Evolutionary conservation across 2,888 invertebrate species (phyloP), one percentile per base, ranked within the genome.

Genomic region (Agrochola lota): DNA sequence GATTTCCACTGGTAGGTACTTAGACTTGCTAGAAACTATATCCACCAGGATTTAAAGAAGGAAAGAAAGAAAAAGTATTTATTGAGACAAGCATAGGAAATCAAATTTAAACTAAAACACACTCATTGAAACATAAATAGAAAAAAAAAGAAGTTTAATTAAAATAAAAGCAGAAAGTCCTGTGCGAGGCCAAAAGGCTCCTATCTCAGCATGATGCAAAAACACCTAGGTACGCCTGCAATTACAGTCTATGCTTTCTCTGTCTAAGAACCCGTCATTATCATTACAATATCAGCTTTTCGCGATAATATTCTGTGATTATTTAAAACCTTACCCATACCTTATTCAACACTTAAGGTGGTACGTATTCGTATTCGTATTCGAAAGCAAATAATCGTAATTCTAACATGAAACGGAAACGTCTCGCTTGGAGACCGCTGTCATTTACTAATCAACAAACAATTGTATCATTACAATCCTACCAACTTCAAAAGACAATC

Each of bases 391-490:
- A 79, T 69, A 66, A 62, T 75, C 75, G 67, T 77, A 77, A 71
- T 69, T 77, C 73, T 62, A 78, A 81, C 84, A 64, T 60, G 72
- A 74, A 86, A 78, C 84, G 88, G 87, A 89, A 89, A 88, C 68
- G 80, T 74, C 71, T 77, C 81, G 69, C 80, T 83, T 66, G 64
- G 62, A 83, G 78, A 80, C 80, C 76, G 64, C 84, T 80, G 85
- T 82, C 78, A 84, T 79, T 88, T 83, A 73, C 80, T 87, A 87
- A 90, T 91, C 87, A 88, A 77, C 81, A 23, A 60, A 71, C 75
- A 70, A 30, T 67, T 69, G 35, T 59, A 62, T 40, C 17, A 72
- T 57, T 84, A 59, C 76, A 84, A 86, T 63, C 57, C 87, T 69
- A 57, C 85, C 60, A 85, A 86, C 73, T 88, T 82, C 17, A 71